phyloP scores from a whole-genome alignment of 2,113 vertebrate genomes.

The Leptocoma aspasia region DNA sequence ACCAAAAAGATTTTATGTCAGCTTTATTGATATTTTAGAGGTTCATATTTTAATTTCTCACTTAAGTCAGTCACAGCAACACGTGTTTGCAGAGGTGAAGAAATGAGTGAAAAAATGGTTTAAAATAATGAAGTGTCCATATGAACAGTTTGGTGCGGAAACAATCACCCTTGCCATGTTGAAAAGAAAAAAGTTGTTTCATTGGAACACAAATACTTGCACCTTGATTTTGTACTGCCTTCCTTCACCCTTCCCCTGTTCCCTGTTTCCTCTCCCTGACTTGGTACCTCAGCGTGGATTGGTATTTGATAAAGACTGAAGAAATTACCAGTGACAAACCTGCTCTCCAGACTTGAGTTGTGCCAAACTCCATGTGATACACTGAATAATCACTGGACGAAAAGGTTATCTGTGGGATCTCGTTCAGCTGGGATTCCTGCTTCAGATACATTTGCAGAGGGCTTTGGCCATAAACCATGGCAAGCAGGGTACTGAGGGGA shows the following conservation, averaged over 20 bases:
- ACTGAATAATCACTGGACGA: background rate
- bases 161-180: background rate
- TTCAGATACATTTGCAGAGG: no score
- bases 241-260: background rate
- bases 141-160: background rate
- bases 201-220: background rate
- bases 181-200: background rate
- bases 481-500: no score
- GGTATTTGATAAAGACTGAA: background rate
- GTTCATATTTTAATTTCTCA: conserved; percentile 63
- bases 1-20: conserved; percentile 46
- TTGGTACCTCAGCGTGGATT: background rate
- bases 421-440: no score
- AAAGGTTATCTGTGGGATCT: background rate
- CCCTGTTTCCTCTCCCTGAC: background rate
- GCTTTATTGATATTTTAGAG: conserved; percentile 59
- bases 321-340: background rate
- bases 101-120: background rate
- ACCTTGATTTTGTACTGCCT: background rate
- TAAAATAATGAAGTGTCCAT: background rate
- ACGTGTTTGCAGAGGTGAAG: background rate
- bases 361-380: background rate
- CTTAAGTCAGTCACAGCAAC: background rate
- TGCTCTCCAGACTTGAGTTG: background rate
- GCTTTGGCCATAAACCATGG: no score